Percentiles rank a stretch among this genome's conserved stretches.
phyloP scores from a whole-genome alignment of 2,888 invertebrate genomes.

The Orchesellides sinensis region DNA sequence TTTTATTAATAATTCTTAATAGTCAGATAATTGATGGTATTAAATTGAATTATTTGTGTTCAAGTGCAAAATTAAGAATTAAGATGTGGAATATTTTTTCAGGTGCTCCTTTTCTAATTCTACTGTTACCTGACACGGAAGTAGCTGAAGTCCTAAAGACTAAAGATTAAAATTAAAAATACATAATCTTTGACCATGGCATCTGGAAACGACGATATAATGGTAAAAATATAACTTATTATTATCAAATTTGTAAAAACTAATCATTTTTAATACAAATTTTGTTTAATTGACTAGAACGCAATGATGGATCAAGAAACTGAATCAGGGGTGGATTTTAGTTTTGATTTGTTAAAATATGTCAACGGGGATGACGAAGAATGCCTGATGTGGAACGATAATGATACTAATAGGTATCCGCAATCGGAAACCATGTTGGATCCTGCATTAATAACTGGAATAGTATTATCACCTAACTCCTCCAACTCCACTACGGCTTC shows the following conservation, averaged over 20 bases:
- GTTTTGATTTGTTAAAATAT: slow-evolving; percentile 82
- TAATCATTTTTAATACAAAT: background rate
- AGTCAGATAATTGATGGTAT: too few relatives aligned
- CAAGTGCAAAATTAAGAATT: too few relatives aligned
- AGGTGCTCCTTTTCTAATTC: too few relatives aligned
- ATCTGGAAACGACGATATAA: slow-evolving; percentile 37
- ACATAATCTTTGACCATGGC: slow-evolving; percentile 14
- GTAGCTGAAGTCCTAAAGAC: background rate
- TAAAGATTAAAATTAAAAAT: background rate
- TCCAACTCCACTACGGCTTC: background rate
- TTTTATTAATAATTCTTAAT: too few relatives aligned
- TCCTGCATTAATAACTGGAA: slow-evolving; percentile 46
- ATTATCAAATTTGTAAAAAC: background rate
- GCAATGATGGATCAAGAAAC: slow-evolving; percentile 75
- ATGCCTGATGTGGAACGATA: slow-evolving; percentile 30
- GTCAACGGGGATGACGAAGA: slow-evolving; percentile 78
- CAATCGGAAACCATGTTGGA: slow-evolving; percentile 47
- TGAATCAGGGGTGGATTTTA: slow-evolving; percentile 83
- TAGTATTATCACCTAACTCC: slow-evolving; percentile 51
- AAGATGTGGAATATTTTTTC: too few relatives aligned
- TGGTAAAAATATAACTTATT: slow-evolving; percentile 10
- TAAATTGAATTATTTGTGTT: too few relatives aligned
- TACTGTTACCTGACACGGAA: background rate
- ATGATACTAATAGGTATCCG: slow-evolving; percentile 21
- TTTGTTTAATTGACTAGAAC: slow-evolving; percentile 46